phyloP scores from a whole-genome alignment of 2,888 invertebrate genomes.

The Hyalella azteca region DNA sequence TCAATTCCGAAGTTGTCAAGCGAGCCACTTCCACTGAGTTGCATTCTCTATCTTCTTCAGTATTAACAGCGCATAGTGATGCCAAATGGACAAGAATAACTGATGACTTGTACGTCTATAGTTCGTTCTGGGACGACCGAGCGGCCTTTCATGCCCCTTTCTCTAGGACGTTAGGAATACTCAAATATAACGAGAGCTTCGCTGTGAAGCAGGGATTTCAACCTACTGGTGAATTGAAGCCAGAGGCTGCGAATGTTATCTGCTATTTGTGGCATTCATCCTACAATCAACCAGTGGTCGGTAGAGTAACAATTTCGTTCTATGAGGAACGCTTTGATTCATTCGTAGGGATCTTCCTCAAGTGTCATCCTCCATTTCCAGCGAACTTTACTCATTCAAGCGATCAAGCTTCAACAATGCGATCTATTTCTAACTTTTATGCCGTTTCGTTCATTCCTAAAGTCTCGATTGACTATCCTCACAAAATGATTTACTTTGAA shows the following conservation, averaged over 20 bases:
- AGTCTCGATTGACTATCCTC: constrained; percentile 54
- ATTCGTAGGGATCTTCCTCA: constrained; percentile 46
- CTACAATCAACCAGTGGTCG: not conserved
- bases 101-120: constrained; percentile 60
- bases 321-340: constrained; percentile 46
- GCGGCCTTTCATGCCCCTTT: constrained; percentile 29
- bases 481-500: constrained; percentile 58
- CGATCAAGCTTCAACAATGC: not conserved
- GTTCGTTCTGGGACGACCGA: constrained; percentile 60
- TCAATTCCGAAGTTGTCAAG: not conserved
- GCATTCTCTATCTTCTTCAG: not conserved
- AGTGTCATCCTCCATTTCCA: constrained; percentile 39
- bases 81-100: constrained; percentile 55
- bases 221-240: constrained; percentile 33
- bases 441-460: constrained; percentile 58
- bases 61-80: not conserved
- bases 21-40: not conserved
- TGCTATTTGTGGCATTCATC: constrained; percentile 46
- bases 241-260: constrained; percentile 32
- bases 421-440: constrained; percentile 14
- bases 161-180: constrained; percentile 43
- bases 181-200: constrained; percentile 38
- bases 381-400: not conserved
- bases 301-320: constrained; percentile 38
- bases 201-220: not conserved